Evolutionary conservation across 2,888 invertebrate species (phyloP).

Genomic region (Emmelina monodactyla): DNA sequence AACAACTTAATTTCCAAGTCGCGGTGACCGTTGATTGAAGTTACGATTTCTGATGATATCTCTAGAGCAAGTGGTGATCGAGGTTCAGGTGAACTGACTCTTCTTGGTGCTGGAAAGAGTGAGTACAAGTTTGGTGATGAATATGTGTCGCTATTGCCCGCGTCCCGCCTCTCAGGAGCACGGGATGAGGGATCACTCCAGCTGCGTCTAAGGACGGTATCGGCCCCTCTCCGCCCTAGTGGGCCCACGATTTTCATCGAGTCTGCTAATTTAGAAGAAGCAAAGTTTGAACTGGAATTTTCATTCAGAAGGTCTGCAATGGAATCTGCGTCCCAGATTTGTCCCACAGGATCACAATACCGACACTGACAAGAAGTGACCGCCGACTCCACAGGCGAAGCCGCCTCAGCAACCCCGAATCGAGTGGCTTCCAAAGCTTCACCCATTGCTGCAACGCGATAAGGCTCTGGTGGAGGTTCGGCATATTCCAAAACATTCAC

Average conservation of each 20-base stretch:
- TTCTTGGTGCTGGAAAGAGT: slow-evolving; percentile 49
- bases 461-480: slow-evolving; percentile 43
- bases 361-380: slow-evolving; percentile 73
- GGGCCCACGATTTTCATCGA: slow-evolving; percentile 60
- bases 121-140: slow-evolving; percentile 58
- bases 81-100: slow-evolving; percentile 46
- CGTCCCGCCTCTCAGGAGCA: slow-evolving; percentile 45
- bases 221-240: slow-evolving; percentile 41
- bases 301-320: slow-evolving; percentile 59
- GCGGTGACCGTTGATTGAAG: slow-evolving; percentile 78
- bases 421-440: slow-evolving; percentile 59
- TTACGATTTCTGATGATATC: slow-evolving; percentile 80
- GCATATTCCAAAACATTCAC: slow-evolving; percentile 52
- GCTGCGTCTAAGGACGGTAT: slow-evolving; percentile 63
- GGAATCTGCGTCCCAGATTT: slow-evolving; percentile 78
- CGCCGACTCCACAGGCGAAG: slow-evolving; percentile 51
- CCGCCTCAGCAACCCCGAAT: slow-evolving; percentile 50
- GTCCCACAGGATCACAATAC: slow-evolving; percentile 77
- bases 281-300: slow-evolving; percentile 54
- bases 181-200: slow-evolving; percentile 70
- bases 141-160: slow-evolving; percentile 35
- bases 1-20: slow-evolving; percentile 83
- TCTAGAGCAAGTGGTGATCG: slow-evolving; percentile 64
- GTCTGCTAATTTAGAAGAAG: slow-evolving; percentile 57
- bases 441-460: slow-evolving; percentile 60